Conservation (phyloP, 2,888 invertebrate genomes). For the Leptothorax acervorum region DNA sequence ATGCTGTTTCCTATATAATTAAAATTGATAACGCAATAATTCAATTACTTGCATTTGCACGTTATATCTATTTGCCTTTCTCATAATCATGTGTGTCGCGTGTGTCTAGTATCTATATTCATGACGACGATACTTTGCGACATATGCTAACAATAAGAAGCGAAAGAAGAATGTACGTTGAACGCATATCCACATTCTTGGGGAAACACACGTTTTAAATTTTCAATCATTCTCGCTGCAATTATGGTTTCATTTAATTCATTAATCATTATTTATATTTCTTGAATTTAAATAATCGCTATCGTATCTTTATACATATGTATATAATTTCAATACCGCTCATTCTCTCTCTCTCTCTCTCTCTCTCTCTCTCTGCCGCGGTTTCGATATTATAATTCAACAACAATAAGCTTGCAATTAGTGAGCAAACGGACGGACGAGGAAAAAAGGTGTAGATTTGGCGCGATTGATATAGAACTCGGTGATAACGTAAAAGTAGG, state of each 20-base stretch:
- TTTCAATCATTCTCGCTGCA: not conserved
- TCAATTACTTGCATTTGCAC: too few relatives aligned
- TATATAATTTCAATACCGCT: not conserved
- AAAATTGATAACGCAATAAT: too few relatives aligned
- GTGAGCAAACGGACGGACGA: not conserved
- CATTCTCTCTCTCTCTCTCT: too few relatives aligned
- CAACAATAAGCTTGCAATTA: not conserved
- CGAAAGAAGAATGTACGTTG: not conserved
- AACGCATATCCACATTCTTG: not conserved
- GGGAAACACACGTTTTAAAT: not conserved
- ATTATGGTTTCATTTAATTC: not conserved
- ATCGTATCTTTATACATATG: not conserved
- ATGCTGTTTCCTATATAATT: too few relatives aligned
- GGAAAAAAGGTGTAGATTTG: not conserved
- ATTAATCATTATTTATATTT: not conserved
- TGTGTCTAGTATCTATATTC: too few relatives aligned
- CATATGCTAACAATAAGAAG: not conserved
- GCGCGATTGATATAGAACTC: too few relatives aligned
- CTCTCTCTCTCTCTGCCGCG: too few relatives aligned
- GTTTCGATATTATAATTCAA: not conserved
- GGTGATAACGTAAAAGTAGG: conserved; percentile 2
- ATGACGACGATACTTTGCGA: not conserved
- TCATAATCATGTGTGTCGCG: not conserved
- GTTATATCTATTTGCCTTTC: not conserved
- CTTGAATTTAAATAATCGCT: not conserved